Evolutionary conservation across 2,888 invertebrate species (phyloP), one percentile per base, ranked within the genome.

Genomic region (Apoderus coryli): DNA sequence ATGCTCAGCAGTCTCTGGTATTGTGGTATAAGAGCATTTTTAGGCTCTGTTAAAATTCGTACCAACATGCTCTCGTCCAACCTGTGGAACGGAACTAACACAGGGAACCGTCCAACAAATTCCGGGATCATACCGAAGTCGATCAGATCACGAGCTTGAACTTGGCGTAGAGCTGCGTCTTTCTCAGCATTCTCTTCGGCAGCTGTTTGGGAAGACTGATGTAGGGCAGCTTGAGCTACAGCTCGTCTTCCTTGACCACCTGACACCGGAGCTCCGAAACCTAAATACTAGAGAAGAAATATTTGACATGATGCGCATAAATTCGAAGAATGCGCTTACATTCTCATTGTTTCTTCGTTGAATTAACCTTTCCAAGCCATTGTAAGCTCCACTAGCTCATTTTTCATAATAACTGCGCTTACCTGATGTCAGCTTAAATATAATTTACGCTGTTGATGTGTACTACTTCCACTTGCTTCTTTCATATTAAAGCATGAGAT

Each of bases 311-410:
- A n/a, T n/a, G n/a, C n/a, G n/a, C n/a, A n/a, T n/a, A n/a, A n/a
- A n/a, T n/a, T n/a, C n/a, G n/a, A n/a, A 22, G 16, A 15, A 24
- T n/a, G n/a, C 11, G 38, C 40, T 40, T 49, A 73, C 73, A 58
- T 86, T 86, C 59, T 86, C 82, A 53, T 82, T 81, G 54, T 82
- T 77, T 48, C 81, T 69, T 22, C 88, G 67, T 43, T 80, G 80
- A 40, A 93, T 82, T 34, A 93, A 69, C 41, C 86, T 71, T 56
- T 98, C 96, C 4, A 98, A 65, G 0, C 96, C 96, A 53, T 90
- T 96, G 57, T 96, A 99, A 0, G 98, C 98, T 4, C 98, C 98
- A 43, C 95, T 96, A 3, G 93, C 96, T n/a, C n/a, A n/a, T n/a
- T n/a, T n/a, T n/a, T n/a, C n/a, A n/a, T n/a, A n/a, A n/a, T n/a